Evolutionary conservation across 2,888 invertebrate genomes (phyloP).

Genomic region (Cosmia pyralina): DNA sequence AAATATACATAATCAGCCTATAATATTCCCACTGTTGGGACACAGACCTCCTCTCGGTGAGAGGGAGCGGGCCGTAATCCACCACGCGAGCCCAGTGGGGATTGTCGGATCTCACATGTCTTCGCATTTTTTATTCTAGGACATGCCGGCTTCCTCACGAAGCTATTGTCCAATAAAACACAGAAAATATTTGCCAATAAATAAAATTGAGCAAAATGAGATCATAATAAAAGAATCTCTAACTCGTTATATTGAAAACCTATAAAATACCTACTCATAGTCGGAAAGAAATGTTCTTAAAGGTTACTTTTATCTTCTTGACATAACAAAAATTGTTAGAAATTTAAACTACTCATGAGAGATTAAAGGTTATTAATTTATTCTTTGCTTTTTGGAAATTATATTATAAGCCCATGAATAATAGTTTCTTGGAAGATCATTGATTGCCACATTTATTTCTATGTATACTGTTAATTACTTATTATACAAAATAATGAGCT

Average conservation of each 20-base stretch:
- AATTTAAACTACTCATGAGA: not conserved
- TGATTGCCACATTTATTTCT: constrained; percentile 59
- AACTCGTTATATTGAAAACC: not conserved
- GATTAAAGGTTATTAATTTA: not conserved
- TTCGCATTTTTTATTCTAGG: no score
- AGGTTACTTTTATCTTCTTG: not conserved
- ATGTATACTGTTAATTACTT: constrained; percentile 36
- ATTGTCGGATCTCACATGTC: no score
- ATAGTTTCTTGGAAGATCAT: constrained; percentile 64
- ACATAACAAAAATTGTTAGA: not conserved
- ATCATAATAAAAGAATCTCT: not conserved
- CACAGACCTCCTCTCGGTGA: no score
- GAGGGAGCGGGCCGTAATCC: no score
- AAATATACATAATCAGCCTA: no score
- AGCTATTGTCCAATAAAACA: no score
- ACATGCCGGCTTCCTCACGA: no score
- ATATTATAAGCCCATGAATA: constrained; percentile 12
- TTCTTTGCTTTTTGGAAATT: not conserved
- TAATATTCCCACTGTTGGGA: no score
- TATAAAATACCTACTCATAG: not conserved
- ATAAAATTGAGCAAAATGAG: constrained; percentile 18
- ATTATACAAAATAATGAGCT: constrained; percentile 56
- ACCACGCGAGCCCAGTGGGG: no score
- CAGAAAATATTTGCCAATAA: not conserved
- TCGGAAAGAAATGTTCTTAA: not conserved